phyloP scores from a whole-genome alignment of 37 sponge, comb jelly and placozoan genomes.

The Ephydatia muelleri region DNA sequence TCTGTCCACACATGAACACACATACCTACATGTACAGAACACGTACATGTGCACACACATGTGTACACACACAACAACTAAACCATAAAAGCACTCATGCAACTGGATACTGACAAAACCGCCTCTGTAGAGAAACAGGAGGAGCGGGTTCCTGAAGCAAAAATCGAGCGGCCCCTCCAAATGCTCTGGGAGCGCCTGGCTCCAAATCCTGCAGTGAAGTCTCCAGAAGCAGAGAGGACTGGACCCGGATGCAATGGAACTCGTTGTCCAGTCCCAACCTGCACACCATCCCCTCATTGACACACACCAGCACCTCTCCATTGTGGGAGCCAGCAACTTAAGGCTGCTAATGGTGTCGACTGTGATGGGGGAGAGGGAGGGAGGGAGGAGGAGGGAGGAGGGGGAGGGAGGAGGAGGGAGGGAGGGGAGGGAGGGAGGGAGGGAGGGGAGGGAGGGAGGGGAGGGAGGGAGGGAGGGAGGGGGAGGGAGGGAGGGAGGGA shows the following conservation, averaged over 20 bases:
- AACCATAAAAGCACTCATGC: not conserved
- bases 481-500: not conserved
- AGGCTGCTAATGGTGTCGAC: constrained; percentile 22
- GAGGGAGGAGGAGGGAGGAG: not conserved
- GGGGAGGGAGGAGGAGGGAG: no score
- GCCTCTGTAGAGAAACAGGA: not conserved
- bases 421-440: no score
- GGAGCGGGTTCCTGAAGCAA: not conserved
- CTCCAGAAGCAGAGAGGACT: not conserved
- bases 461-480: not conserved
- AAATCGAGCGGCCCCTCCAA: not conserved
- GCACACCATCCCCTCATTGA: constrained; percentile 29
- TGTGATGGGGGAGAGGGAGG: not conserved
- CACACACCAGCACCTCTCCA: constrained; percentile 17
- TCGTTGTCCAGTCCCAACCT: constrained; percentile 27
- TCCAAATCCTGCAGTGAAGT: constrained; percentile 12
- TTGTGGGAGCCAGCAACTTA: constrained; percentile 14
- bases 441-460: not conserved
- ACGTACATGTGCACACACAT: not conserved
- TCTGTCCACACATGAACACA: not conserved
- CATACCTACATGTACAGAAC: not conserved
- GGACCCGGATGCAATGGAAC: constrained; percentile 25
- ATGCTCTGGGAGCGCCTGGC: not conserved
- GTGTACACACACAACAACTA: not conserved
- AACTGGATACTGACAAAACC: not conserved